Evolutionary conservation across 2,113 vertebrate species (phyloP), one percentile per base, ranked within the genome.

Genomic region (Helogale parvula): DNA sequence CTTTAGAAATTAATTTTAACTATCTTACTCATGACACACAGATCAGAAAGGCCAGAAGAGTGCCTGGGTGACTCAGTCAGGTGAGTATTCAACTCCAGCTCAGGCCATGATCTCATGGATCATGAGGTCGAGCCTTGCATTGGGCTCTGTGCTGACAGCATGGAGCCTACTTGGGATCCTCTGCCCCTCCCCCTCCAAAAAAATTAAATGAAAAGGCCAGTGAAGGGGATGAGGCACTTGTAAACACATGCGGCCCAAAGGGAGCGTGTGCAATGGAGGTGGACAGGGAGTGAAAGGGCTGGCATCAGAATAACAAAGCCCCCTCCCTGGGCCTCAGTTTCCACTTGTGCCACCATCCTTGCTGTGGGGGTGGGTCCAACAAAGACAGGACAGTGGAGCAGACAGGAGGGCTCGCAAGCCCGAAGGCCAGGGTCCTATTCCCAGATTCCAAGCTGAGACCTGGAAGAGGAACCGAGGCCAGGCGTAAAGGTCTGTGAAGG

Each of bases 251-350:
- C 0, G 1, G 50, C 69, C n/a, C 7, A 89, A 94, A 31, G 45
- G 52, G 38, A 79, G 63, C 29, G 29, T 4, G 2, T 1, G 1
- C 0, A 8, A 54, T 14, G 9, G 38, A n/a, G 9, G 23, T 1
- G 27, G 38, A 45, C 0, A 1, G 14, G 16, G 5, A 0, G 0
- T 1, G 11, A 45, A 1, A 5, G 76, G 25, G 69, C 68, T 15
- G 31, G 11, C 1, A 0, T 21, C 8, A 52, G 38, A 38, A 87
- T 38, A 52, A 45, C 3, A 3, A 81, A 69, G 80, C 19, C 1
- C 6, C 35, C 14, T 54, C 38, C 45, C 9, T 12, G 9, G 76
- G 82, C 47, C 76, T 88, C 63, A 19, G 82, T 65, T 79, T 87
- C 88, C 45, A 52, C 7, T 1, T 50, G 66, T 33, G 71, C 66